A percentile compares a stretch with the other conserved stretches of the same genome.
These are phyloP conservation scores for Spodoptera frugiperda DNA, from an alignment of 1,140 invertebrate species.

Conservation along the genomic window DNA sequence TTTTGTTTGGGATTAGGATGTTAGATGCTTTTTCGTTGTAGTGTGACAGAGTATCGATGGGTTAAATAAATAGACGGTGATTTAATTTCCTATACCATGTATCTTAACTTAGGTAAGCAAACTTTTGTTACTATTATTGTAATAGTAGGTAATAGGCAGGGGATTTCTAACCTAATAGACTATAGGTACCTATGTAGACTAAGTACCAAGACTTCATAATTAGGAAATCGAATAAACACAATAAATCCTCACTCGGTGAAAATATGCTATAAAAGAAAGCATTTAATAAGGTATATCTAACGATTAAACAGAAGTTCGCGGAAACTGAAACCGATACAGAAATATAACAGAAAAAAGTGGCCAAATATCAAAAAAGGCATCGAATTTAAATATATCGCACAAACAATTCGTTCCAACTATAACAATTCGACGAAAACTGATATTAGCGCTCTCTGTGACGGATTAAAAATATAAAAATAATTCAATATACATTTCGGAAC, in stretches of 20 bases:
- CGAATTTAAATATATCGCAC: background rate
- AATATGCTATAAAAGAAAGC: too few relatives aligned
- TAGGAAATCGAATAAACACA: too few relatives aligned
- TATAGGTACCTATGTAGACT: too few relatives aligned
- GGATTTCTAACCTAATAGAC: too few relatives aligned
- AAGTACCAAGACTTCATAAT: too few relatives aligned
- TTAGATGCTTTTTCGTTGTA: conserved; percentile 20
- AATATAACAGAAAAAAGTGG: background rate
- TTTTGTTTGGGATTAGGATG: conserved; percentile 45
- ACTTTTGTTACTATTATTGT: too few relatives aligned
- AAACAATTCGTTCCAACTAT: conserved; percentile 30
- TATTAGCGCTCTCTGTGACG: conserved; percentile 62
- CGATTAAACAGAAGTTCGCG: background rate
- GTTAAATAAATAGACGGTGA: too few relatives aligned
- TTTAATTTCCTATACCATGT: background rate
- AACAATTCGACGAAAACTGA: conserved; percentile 45
- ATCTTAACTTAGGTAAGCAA: background rate
- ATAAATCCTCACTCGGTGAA: too few relatives aligned
- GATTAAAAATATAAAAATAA: conserved; percentile 82
- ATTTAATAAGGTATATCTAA: too few relatives aligned
- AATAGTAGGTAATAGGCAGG: too few relatives aligned
- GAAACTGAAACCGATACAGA: background rate
- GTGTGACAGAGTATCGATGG: conserved; percentile 2
- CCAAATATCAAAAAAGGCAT: background rate
- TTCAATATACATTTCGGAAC: conserved; percentile 70